Base-by-base conservation (phyloP, 1,140 invertebrate species). In the Dendroctonus valens region DNA sequence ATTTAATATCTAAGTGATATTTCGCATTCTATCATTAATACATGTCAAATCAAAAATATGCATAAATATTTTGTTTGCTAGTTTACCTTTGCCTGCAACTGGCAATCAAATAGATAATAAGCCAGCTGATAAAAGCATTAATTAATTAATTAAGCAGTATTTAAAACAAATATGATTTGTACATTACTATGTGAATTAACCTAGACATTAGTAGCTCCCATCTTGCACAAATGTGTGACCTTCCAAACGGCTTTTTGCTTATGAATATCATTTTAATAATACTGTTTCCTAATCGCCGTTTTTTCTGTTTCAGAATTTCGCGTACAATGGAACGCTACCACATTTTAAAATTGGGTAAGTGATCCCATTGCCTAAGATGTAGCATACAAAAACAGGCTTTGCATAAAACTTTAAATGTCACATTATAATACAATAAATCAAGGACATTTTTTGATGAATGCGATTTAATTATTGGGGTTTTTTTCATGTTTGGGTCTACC, bases 261-360 rank as follows among this genome's bases (percentile, higher is more conserved):
- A 39, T 8, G 26, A 9, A 37, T 39, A 54, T 40, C 37, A 37
- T 39, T 37, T 37, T 38, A 54, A 54, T 39, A 39, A 60, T 60
- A 54, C 11, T 39, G 15, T 60, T 67, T 59, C 48, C 55, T 60
- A 67, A 67, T 44, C 50, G 7, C 12, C 42, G 42, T 42, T 65
- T 63, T 67, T 67, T 71, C 41, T 68, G 60, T 72, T 72, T 41
- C 69, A 72, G 70, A 70, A 68, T 50, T 59, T 48, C 59, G 46
- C 26, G 59, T 41, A 65, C 61, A 58, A 72, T 72, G 70, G 69
- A 68, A 44, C 46, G 65, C 49, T 70, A 72, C 55, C 70, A 70
- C 69, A 68, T 72, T 38, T 62, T 70, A 41, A 72, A 72, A 62
- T 67, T 72, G 40, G 70, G 70, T 72, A 70, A 72, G 70, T 69